Conservation (phyloP, 2,888 invertebrate species). For the Apoda limacodes region DNA sequence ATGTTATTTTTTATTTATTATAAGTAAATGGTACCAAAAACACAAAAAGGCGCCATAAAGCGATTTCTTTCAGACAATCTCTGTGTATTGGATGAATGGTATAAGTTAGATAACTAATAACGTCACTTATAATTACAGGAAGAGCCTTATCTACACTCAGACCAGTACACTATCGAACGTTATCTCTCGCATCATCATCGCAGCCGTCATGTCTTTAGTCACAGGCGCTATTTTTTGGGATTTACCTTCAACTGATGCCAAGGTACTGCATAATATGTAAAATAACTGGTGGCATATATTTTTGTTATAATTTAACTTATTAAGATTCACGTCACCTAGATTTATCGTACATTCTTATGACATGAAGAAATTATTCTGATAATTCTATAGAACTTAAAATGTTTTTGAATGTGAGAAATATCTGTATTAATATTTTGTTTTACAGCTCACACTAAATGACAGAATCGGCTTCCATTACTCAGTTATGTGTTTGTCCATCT, state of each 20-base stretch:
- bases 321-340: too few species aligned
- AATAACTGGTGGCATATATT: not conserved
- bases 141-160: slow-evolving; percentile 83
- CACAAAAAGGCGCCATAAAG: not conserved
- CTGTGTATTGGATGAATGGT: not conserved
- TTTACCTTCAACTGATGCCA: slow-evolving; percentile 79
- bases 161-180: slow-evolving; percentile 86
- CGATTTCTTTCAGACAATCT: slow-evolving; percentile 11
- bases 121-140: too few species aligned
- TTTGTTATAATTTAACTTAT: not conserved
- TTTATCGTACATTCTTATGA: too few species aligned
- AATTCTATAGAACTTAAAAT: too few species aligned
- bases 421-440: slow-evolving; percentile 3
- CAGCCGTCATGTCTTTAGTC: slow-evolving; percentile 84
- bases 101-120: slow-evolving; percentile 1
- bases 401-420: too few species aligned
- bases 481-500: slow-evolving; percentile 80
- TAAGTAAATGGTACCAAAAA: too few species aligned
- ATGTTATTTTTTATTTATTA: not conserved
- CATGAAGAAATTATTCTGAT: too few species aligned
- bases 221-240: slow-evolving; percentile 93
- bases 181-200: slow-evolving; percentile 80
- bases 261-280: slow-evolving; percentile 28
- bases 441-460: slow-evolving; percentile 77
- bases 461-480: slow-evolving; percentile 90